These are phyloP conservation scores for Daktulosphaira vitifoliae DNA, from an alignment of 1,140 invertebrate species.

Conservation along the genomic window DNA sequence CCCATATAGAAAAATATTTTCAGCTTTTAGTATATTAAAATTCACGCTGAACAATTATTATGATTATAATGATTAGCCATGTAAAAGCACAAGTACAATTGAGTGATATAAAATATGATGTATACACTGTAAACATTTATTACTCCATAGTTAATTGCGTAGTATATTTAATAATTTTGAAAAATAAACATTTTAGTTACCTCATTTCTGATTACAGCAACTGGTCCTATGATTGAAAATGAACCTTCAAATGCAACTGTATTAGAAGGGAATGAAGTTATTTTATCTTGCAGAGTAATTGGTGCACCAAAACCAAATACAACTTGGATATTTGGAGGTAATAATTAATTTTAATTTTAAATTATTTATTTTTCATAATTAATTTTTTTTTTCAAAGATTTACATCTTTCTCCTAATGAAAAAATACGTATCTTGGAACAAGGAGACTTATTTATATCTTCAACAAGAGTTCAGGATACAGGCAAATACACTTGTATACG, in stretches of 20 bases:
- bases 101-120: too few species aligned
- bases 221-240: conserved; percentile 69
- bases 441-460: conserved; percentile 78
- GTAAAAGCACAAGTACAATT: too few species aligned
- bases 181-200: too few species aligned
- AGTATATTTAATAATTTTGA: too few species aligned
- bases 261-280: conserved; percentile 83
- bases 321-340: conserved; percentile 87
- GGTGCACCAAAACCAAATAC: conserved; percentile 83
- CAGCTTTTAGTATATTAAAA: too few species aligned
- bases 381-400: conserved; percentile 32
- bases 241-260: conserved; percentile 78
- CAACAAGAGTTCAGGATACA: conserved; percentile 66
- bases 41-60: too few species aligned
- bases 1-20: too few species aligned
- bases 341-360: conserved; percentile 37
- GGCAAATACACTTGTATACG: conserved; percentile 83
- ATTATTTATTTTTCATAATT: not conserved
- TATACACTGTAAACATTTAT: too few species aligned
- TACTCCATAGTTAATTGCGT: too few species aligned
- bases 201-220: conserved; percentile 59
- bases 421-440: conserved; percentile 51
- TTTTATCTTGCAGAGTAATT: conserved; percentile 71
- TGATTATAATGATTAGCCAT: too few species aligned
- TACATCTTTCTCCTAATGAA: conserved; percentile 8